These are phyloP conservation scores for Lithophane ornitopus DNA, from an alignment of 2,888 invertebrate species.

Conservation along the genomic window DNA sequence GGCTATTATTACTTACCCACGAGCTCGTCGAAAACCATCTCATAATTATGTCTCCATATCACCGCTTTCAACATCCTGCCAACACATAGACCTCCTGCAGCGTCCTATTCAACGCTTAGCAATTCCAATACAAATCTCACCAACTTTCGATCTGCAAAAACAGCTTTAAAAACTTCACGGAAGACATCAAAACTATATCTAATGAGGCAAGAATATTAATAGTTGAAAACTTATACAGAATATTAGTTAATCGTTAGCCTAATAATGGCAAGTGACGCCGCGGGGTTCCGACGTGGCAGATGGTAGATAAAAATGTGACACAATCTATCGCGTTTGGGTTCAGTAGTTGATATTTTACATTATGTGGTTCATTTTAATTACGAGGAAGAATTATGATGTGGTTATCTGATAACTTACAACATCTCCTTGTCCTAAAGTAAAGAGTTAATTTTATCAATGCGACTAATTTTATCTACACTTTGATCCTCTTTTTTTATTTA, in stretches of 20 bases:
- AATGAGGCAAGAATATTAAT: conserved; percentile 23
- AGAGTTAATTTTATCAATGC: too few species aligned
- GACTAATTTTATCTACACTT: too few species aligned
- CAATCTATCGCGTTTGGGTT: conserved; percentile 31
- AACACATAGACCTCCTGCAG: conserved; percentile 4
- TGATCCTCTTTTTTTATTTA: too few species aligned
- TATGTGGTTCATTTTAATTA: not conserved
- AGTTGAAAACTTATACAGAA: conserved; percentile 27
- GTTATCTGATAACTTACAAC: too few species aligned
- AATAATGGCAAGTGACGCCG: conserved; percentile 34
- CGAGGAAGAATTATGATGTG: too few species aligned
- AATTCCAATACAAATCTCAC: not conserved
- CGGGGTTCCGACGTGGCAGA: conserved; percentile 43
- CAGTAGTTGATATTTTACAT: conserved; percentile 27
- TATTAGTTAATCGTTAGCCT: conserved; percentile 40
- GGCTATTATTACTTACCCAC: too few species aligned
- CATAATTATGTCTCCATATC: not conserved
- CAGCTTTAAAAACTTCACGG: not conserved
- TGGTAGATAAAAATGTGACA: conserved; percentile 25
- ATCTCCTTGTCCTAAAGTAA: too few species aligned
- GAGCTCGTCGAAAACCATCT: not conserved
- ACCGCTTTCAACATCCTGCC: conserved; percentile 1
- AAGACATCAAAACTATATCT: conserved; percentile 24
- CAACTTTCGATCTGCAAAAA: conserved; percentile 22
- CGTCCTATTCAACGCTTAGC: not conserved